Base-by-base conservation (phyloP, 2,888 invertebrate species). In the Sarcophaga variegata region DNA sequence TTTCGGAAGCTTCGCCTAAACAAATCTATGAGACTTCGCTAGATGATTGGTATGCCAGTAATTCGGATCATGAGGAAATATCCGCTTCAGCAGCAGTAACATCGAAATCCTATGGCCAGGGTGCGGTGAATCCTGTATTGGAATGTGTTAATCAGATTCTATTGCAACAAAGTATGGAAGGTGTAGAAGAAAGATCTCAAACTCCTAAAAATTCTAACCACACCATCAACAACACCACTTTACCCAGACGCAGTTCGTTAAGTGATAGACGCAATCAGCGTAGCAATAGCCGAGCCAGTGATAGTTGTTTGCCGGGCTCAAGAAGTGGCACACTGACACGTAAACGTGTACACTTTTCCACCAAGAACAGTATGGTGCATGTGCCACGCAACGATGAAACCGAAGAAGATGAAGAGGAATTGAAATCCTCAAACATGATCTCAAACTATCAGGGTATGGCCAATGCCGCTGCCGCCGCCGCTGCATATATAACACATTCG, bases 101-200 rank as follows among this genome's bases (percentile, higher is more conserved):
- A 1, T 67, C 90, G 14, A 93, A 93, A 69, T 89, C 92, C 0
- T 93, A 93, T 83, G 91, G 91, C 1, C 92, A 96, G 87, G 95
- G 96, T 81, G 95, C 95, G 27, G 97, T 97, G 89, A 97, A 97
- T 93, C 97, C 97, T 1, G 97, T 97, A 10, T 93, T 97, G 74
- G 97, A 97, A 93, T 97, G 97, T 91, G 97, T 97, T 88, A 97
- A 97, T 94, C 97, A 93, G 93, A 97, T 97, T 89, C 93, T 97
- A 62, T 93, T 97, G 49, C 96, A 97, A 90, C 97, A 97, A 91
- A 95, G 95, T 25, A 94, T 95, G 92, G 95, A 95, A 87, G 95
- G 88, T 89, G 66, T 85, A 87, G 70, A 90, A 90, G 74, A 89
- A 88, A 47, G 89, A 89, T 89, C 62, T 85, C 88, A 82, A 94